Conservation (phyloP, 2,797 vertebrate species). For the Amblyraja radiata region DNA sequence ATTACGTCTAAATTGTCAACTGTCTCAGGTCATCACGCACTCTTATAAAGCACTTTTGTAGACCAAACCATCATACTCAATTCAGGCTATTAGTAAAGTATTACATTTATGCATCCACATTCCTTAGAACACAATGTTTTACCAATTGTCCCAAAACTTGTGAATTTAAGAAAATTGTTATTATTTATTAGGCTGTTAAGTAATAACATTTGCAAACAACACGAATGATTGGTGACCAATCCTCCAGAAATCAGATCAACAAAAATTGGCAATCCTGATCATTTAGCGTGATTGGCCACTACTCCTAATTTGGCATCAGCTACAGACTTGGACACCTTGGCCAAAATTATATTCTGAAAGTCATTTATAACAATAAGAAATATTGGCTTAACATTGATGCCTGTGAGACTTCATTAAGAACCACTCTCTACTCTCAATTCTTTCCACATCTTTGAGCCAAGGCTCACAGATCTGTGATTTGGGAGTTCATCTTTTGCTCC, state of each 20-base stretch:
- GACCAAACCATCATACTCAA: background rate
- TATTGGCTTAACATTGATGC: background rate
- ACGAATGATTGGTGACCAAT: background rate
- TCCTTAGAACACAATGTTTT: background rate
- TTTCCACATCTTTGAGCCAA: background rate
- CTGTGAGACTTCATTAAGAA: background rate
- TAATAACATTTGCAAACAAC: background rate
- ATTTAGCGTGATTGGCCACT: background rate
- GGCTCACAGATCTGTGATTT: background rate
- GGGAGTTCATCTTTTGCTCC: conserved; percentile 4
- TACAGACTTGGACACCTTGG: background rate
- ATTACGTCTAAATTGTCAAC: background rate
- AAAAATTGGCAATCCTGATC: background rate
- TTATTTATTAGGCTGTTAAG: background rate
- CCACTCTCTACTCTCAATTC: background rate
- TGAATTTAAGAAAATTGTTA: background rate
- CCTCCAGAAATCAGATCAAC: background rate
- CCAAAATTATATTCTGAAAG: background rate
- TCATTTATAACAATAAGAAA: conserved; percentile 21
- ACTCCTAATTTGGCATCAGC: background rate
- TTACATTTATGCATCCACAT: background rate
- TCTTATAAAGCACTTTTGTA: background rate
- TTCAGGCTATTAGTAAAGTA: background rate
- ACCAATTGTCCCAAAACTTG: background rate
- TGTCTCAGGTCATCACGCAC: background rate